Evolutionary conservation across 2,888 invertebrate species (phyloP).

Genomic region (Andrena bicolor): DNA sequence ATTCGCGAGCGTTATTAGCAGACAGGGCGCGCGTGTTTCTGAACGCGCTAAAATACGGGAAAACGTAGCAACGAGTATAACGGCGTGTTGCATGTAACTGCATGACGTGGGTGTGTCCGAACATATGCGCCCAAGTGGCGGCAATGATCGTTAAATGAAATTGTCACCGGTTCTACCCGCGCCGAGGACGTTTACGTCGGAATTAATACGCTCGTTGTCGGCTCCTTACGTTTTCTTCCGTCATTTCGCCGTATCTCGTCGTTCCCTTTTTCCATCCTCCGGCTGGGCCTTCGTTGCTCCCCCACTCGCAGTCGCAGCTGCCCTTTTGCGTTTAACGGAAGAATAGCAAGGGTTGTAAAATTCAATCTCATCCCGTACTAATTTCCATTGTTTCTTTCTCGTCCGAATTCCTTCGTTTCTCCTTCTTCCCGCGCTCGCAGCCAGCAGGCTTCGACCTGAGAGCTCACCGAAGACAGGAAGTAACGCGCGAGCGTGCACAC

Average conservation of each 20-base stretch:
- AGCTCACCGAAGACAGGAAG: slow-evolving; percentile 5
- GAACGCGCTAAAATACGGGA: slow-evolving; percentile 53
- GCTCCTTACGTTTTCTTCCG: slow-evolving; percentile 19
- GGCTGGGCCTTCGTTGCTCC: background rate
- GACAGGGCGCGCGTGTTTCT: slow-evolving; percentile 31
- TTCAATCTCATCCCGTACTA: slow-evolving; percentile 12
- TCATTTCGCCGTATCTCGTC: slow-evolving; percentile 1
- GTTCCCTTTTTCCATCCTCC: background rate
- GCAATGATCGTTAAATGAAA: slow-evolving; percentile 55
- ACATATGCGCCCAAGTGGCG: slow-evolving; percentile 41
- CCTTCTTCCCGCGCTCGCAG: background rate
- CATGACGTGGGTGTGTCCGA: slow-evolving; percentile 26
- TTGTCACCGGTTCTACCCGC: slow-evolving; percentile 30
- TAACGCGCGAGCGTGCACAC: background rate
- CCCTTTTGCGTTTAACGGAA: background rate
- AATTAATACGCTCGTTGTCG: slow-evolving; percentile 28
- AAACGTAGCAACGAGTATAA: slow-evolving; percentile 57
- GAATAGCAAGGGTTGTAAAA: slow-evolving; percentile 4
- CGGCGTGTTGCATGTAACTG: slow-evolving; percentile 42
- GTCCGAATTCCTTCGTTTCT: background rate
- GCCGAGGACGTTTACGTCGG: slow-evolving; percentile 24
- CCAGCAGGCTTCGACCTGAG: no score
- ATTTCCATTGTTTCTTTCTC: background rate
- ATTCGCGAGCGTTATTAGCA: slow-evolving; percentile 12
- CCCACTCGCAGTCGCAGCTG: background rate